phyloP scores from a whole-genome alignment of 1,140 invertebrate species.

The Rhyacophila brunnea region DNA sequence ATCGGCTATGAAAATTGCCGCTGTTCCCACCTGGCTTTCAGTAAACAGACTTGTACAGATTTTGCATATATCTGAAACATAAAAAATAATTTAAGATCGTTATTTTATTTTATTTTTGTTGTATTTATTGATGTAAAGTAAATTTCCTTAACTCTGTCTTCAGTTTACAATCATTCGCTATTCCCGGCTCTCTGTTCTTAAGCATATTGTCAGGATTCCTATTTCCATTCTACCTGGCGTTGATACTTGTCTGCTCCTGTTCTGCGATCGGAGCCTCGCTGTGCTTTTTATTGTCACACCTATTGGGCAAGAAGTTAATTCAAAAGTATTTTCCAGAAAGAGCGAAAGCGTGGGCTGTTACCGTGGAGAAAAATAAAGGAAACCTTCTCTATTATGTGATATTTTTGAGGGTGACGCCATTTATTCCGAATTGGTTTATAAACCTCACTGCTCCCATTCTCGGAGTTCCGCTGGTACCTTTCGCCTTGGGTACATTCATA shows the following conservation, averaged over 20 bases:
- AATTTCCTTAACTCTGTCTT: conserved; percentile 42
- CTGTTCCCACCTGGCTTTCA: no score
- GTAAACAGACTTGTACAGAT: no score
- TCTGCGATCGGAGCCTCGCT: conserved; percentile 94
- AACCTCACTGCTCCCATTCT: conserved; percentile 96
- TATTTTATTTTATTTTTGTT: no score
- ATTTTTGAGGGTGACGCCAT: conserved; percentile 95
- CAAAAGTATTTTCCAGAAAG: conserved; percentile 87
- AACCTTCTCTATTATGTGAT: conserved; percentile 96
- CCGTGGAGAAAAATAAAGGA: conserved; percentile 82
- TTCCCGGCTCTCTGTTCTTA: conserved; percentile 97
- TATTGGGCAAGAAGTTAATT: conserved; percentile 83
- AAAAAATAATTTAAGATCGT: no score
- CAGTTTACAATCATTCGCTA: conserved; percentile 98
- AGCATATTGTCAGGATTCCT: conserved; percentile 97
- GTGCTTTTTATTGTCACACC: conserved; percentile 90
- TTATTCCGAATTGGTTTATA: conserved; percentile 99
- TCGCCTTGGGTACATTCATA: conserved; percentile 90
- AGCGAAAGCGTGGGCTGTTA: conserved; percentile 80
- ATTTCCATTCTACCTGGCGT: conserved; percentile 88
- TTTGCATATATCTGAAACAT: no score
- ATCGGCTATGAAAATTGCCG: no score
- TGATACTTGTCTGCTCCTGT: conserved; percentile 91
- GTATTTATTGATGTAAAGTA: no score
- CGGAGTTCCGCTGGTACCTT: conserved; percentile 89